These are phyloP conservation scores for Diploptera punctata DNA, from an alignment of 2,888 invertebrate genomes.

Conservation along the genomic window DNA sequence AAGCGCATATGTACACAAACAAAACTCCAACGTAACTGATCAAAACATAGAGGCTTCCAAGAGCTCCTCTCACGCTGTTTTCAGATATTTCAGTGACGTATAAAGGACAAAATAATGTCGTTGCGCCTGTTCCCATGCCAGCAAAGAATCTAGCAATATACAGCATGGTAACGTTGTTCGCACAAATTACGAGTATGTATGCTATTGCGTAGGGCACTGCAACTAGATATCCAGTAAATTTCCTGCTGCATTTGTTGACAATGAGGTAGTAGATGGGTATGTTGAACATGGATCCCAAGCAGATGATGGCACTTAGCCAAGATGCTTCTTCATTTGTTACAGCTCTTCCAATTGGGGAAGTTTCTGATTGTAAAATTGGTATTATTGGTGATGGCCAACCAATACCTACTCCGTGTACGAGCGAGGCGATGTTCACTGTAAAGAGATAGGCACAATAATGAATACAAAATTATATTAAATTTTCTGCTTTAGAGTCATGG, in stretches of 20 bases:
- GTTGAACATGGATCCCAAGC: conserved; percentile 61
- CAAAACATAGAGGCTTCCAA: conserved; percentile 61
- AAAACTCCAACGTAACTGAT: conserved; percentile 56
- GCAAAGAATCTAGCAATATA: conserved; percentile 62
- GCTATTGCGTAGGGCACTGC: conserved; percentile 62
- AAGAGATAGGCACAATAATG: neutral
- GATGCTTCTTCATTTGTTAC: conserved; percentile 60
- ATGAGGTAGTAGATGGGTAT: conserved; percentile 58
- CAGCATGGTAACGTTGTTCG: conserved; percentile 56
- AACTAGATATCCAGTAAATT: conserved; percentile 59
- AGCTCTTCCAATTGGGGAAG: conserved; percentile 46
- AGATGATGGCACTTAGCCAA: conserved; percentile 62
- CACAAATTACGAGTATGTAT: conserved; percentile 63
- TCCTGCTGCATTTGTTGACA: conserved; percentile 61
- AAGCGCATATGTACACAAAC: conserved; percentile 60
- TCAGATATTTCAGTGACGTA: conserved; percentile 69
- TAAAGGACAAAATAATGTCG: conserved; percentile 63
- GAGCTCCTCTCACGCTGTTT: conserved; percentile 63
- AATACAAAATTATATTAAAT: no score
- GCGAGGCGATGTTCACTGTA: conserved; percentile 26
- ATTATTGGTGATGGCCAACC: conserved; percentile 48
- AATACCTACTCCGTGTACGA: conserved; percentile 21
- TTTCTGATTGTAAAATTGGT: conserved; percentile 48
- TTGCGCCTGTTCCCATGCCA: conserved; percentile 64
- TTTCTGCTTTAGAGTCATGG: no score